phyloP scores from a whole-genome alignment of 30 jellyfish, hydroid and myxozoan species.

The Hydractinia symbiolongicarpus region DNA sequence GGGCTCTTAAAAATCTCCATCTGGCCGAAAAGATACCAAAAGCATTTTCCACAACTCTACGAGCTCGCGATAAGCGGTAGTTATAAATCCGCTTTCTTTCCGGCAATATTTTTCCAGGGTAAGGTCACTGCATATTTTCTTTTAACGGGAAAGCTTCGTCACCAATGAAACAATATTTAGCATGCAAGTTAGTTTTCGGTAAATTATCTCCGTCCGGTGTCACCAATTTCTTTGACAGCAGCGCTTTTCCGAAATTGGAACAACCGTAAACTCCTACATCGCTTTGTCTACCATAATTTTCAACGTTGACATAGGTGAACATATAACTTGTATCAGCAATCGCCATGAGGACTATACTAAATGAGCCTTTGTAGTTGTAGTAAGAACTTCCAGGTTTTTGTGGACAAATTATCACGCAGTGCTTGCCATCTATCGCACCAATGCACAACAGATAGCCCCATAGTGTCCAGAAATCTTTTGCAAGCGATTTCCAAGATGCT shows the following conservation, averaged over 20 bases:
- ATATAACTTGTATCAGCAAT: constrained; percentile 19
- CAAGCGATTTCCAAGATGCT: too few relatives aligned
- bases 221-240: too few relatives aligned
- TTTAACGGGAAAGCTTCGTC: constrained; percentile 32
- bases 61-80: neutral
- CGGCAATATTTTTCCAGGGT: constrained; percentile 6
- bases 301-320: constrained; percentile 36
- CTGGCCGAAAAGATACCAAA: too few relatives aligned
- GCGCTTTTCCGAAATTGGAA: neutral
- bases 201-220: too few relatives aligned
- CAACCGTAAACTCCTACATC: constrained; percentile 36
- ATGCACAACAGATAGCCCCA: too few relatives aligned
- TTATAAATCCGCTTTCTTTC: constrained; percentile 28
- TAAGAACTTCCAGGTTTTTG: neutral
- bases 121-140: constrained; percentile 30
- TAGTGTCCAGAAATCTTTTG: too few relatives aligned
- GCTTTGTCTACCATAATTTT: constrained; percentile 41
- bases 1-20: too few relatives aligned
- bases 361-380: constrained; percentile 23
- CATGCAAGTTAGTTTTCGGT: too few relatives aligned
- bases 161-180: neutral
- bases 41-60: constrained; percentile 32
- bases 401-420: too few relatives aligned
- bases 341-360: constrained; percentile 40
- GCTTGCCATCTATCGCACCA: too few relatives aligned